phyloP scores from a whole-genome alignment of 1,140 invertebrate species.

The Drosophila azteca region DNA sequence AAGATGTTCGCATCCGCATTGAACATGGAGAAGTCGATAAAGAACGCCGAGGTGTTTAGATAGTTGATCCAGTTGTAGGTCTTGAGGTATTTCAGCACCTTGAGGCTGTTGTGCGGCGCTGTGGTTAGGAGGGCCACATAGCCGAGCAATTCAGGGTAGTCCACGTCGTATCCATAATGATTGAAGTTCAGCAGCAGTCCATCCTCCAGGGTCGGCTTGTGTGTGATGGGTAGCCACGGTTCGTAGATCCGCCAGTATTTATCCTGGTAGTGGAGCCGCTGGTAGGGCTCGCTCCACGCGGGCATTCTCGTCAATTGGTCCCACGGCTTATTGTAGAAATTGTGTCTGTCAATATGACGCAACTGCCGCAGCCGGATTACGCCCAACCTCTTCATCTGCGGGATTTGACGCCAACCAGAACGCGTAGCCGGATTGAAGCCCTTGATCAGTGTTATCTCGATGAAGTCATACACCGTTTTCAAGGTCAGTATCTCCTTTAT shows the following conservation, averaged over 20 bases:
- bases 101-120: constrained; percentile 15
- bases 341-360: constrained; percentile 13
- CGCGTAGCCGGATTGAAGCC: constrained; percentile 25
- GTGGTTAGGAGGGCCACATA: constrained; percentile 50
- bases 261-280: constrained; percentile 33
- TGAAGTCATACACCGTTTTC: constrained; percentile 43
- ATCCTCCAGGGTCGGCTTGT: not conserved
- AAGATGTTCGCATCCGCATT: constrained; percentile 61
- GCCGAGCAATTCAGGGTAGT: constrained; percentile 42
- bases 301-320: constrained; percentile 23
- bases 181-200: constrained; percentile 15
- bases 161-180: constrained; percentile 9
- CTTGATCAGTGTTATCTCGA: constrained; percentile 32
- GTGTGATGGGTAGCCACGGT: constrained; percentile 46
- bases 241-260: constrained; percentile 67
- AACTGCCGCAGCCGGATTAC: constrained; percentile 61
- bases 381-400: constrained; percentile 48
- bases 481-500: constrained; percentile 24
- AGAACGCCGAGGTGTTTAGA: constrained; percentile 37
- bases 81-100: constrained; percentile 47
- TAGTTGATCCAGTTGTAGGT: constrained; percentile 42
- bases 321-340: constrained; percentile 1
- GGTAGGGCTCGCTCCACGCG: constrained; percentile 50
- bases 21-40: constrained; percentile 71
- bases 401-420: constrained; percentile 47